Evolutionary conservation across 2,797 vertebrate genomes (phyloP).

Genomic region (Adrianichthys oophorus): DNA sequence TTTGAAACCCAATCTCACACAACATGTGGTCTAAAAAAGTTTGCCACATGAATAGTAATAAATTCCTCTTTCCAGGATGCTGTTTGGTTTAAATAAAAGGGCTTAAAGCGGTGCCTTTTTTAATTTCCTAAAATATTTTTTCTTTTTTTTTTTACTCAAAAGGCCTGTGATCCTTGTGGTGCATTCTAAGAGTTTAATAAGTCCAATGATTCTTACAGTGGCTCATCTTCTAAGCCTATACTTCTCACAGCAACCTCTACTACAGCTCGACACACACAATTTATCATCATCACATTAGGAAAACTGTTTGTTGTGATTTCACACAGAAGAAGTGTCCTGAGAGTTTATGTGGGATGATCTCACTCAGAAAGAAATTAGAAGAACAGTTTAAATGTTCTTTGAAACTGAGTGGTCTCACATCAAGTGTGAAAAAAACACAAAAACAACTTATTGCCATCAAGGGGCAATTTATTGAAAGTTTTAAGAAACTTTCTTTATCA

Average conservation of each 20-base stretch:
- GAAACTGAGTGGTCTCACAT: background rate
- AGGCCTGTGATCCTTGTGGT: conserved; percentile 60
- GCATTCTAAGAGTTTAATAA: conserved; percentile 65
- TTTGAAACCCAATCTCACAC: background rate
- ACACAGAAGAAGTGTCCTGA: conserved; percentile 37
- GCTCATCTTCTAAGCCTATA: conserved; percentile 52
- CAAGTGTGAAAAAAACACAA: background rate
- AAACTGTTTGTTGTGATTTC: conserved; percentile 47
- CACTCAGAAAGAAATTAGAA: conserved; percentile 11
- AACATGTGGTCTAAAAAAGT: conserved; percentile 16
- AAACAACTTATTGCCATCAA: background rate
- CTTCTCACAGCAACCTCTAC: conserved; percentile 60
- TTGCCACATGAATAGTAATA: conserved; percentile 43
- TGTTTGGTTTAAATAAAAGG: conserved; percentile 58
- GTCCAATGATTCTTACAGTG: conserved; percentile 67
- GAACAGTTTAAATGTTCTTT: too few relatives aligned
- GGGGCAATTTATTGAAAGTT: too few relatives aligned
- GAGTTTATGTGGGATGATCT: conserved; percentile 34
- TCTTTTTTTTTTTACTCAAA: conserved; percentile 60
- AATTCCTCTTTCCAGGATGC: conserved; percentile 57
- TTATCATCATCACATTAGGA: conserved; percentile 55
- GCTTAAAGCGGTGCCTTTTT: conserved; percentile 49
- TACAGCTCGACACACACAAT: conserved; percentile 48
- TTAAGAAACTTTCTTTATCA: too few relatives aligned
- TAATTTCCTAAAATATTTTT: conserved; percentile 59